Evolutionary conservation across 2,888 invertebrate genomes (phyloP).

Genomic region (Pseudococcus jackbeardsleyi): DNA sequence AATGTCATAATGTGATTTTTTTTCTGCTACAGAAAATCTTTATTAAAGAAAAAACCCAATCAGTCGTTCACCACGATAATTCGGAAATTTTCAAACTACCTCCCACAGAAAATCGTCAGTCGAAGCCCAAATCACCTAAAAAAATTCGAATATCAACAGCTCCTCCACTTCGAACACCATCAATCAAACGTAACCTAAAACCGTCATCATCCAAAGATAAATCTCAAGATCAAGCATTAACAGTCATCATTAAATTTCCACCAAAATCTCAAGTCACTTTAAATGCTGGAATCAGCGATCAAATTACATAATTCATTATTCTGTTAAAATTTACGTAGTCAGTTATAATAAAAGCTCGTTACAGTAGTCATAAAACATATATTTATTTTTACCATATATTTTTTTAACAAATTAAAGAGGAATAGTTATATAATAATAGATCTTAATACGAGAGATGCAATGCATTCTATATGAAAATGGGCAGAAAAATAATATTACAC

Average conservation of each 20-base stretch:
- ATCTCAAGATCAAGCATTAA: slow-evolving; percentile 63
- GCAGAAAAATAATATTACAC: slow-evolving; percentile 21
- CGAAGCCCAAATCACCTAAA: not conserved
- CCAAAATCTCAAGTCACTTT: slow-evolving; percentile 68
- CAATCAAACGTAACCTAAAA: not conserved
- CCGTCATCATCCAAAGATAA: slow-evolving; percentile 52
- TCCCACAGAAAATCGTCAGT: not conserved
- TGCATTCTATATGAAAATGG: slow-evolving; percentile 42
- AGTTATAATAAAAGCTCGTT: not conserved
- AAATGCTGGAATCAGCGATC: slow-evolving; percentile 68
- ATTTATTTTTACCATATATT: slow-evolving; percentile 28
- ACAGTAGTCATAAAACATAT: slow-evolving; percentile 41
- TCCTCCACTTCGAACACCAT: slow-evolving; percentile 23
- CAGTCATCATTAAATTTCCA: slow-evolving; percentile 66
- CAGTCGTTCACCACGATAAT: not conserved
- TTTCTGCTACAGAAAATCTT: not conserved
- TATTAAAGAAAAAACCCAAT: slow-evolving; percentile 60
- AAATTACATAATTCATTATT: not conserved
- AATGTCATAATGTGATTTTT: not conserved
- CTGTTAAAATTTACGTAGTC: not conserved
- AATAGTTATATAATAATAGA: slow-evolving; percentile 34
- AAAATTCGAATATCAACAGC: slow-evolving; percentile 58
- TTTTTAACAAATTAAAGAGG: slow-evolving; percentile 53
- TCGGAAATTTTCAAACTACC: not conserved
- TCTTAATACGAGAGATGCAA: slow-evolving; percentile 37